These are phyloP conservation scores for Chrysolina haemoptera DNA, from an alignment of 2,888 invertebrate genomes.

Conservation along the genomic window DNA sequence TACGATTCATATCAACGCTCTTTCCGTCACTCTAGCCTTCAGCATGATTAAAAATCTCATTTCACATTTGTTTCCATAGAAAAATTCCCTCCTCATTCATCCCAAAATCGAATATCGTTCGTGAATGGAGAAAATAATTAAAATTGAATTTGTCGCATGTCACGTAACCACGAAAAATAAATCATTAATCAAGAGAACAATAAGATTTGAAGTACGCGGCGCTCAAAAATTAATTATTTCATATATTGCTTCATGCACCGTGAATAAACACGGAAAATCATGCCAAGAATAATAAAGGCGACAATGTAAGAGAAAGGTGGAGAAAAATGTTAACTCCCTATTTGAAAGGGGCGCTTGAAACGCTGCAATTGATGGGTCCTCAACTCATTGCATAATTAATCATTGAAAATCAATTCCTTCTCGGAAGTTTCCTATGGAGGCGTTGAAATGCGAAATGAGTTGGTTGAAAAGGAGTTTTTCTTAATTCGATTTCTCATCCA, in stretches of 20 bases:
- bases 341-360: conserved; percentile 2
- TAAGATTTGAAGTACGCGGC: conserved; percentile 13
- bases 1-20: too few relatives aligned
- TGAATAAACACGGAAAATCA: conserved; percentile 28
- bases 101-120: background rate
- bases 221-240: conserved; percentile 32
- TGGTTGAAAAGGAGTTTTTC: background rate
- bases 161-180: conserved; percentile 22
- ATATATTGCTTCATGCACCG: conserved; percentile 17
- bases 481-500: background rate
- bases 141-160: conserved; percentile 28
- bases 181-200: conserved; percentile 32
- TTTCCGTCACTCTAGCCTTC: background rate
- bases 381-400: conserved; percentile 6
- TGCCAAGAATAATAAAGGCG: conserved; percentile 21
- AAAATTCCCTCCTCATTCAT: conserved; percentile 1
- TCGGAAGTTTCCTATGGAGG: background rate
- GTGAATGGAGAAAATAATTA: conserved; percentile 12
- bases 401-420: background rate
- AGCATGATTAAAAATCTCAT: background rate
- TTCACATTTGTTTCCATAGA: conserved; percentile 7
- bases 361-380: conserved; percentile 7
- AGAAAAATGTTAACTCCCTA: conserved; percentile 13
- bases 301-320: background rate
- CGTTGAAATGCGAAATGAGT: background rate